Evolutionary conservation across 2,797 vertebrate species (phyloP).

Genomic region (Malacoraja senta): DNA sequence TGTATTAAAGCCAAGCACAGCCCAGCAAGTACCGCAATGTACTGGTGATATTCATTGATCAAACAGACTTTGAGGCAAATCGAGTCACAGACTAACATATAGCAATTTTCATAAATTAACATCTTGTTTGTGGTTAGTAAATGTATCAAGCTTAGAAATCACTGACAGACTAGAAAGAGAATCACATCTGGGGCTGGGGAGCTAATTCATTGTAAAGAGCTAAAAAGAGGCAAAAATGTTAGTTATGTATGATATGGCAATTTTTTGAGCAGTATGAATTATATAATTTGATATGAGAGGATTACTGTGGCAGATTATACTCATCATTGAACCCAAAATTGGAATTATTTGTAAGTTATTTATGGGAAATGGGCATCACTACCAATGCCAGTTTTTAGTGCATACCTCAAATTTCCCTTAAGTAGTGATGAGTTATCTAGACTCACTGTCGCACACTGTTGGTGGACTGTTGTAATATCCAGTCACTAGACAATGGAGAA

Average conservation of each 20-base stretch:
- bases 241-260: not conserved
- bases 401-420: too few species aligned
- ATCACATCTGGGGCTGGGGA: not conserved
- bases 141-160: not conserved
- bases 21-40: not conserved
- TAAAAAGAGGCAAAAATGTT: not conserved
- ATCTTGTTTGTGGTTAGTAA: not conserved
- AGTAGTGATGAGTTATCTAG: too few species aligned
- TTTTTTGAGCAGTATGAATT: not conserved
- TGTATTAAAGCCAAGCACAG: not conserved
- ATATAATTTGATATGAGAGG: not conserved
- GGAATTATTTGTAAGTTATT: not conserved
- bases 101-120: not conserved
- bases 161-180: not conserved
- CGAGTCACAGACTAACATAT: not conserved
- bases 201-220: not conserved
- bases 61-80: not conserved
- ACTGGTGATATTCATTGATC: not conserved
- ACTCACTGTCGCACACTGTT: too few species aligned
- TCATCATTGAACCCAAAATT: not conserved
- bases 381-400: too few species aligned
- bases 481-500: too few species aligned
- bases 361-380: too few species aligned
- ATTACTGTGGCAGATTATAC: not conserved
- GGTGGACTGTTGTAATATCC: too few species aligned